Conservation (phyloP, 2,888 invertebrate genomes). For the Hermodice carunculata region DNA sequence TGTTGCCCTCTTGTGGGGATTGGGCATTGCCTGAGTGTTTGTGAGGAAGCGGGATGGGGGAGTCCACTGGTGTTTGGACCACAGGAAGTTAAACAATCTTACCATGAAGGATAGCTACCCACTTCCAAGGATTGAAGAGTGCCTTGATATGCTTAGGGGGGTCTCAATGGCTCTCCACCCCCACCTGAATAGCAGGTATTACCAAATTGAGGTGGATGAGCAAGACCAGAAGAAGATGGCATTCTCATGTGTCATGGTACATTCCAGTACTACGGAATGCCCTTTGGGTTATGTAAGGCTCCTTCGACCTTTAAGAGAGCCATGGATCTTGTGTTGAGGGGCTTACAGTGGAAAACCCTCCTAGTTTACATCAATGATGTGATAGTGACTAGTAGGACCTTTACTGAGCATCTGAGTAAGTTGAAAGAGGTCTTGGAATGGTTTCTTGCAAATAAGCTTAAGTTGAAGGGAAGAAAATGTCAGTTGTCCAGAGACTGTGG, state of each 20-base stretch:
- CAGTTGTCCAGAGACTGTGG: neutral
- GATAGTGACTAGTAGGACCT: constrained; percentile 1
- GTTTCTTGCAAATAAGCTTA: neutral
- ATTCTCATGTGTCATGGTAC: constrained; percentile 12
- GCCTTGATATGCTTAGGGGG: constrained; percentile 2
- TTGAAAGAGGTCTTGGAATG: constrained; percentile 12
- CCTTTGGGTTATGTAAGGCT: constrained; percentile 28
- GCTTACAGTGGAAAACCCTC: neutral
- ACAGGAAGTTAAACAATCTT: neutral
- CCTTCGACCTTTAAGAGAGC: constrained; percentile 26
- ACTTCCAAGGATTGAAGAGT: neutral
- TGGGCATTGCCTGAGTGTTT: constrained; percentile 7
- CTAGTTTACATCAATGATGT: constrained; percentile 34
- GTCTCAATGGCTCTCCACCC: constrained; percentile 4
- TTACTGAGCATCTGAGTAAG: constrained; percentile 9
- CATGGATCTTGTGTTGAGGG: constrained; percentile 15
- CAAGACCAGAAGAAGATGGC: constrained; percentile 21
- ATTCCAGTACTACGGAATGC: constrained; percentile 25
- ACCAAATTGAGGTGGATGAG: constrained; percentile 17
- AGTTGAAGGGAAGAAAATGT: neutral
- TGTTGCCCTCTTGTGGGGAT: neutral
- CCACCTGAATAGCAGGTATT: constrained; percentile 24
- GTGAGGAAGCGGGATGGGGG: constrained; percentile 1
- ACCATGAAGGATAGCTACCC: neutral
- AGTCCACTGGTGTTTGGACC: neutral